These are phyloP conservation scores for Rallus crepitans DNA, from an alignment of 2,797 vertebrate genomes.

Conservation along the genomic window DNA sequence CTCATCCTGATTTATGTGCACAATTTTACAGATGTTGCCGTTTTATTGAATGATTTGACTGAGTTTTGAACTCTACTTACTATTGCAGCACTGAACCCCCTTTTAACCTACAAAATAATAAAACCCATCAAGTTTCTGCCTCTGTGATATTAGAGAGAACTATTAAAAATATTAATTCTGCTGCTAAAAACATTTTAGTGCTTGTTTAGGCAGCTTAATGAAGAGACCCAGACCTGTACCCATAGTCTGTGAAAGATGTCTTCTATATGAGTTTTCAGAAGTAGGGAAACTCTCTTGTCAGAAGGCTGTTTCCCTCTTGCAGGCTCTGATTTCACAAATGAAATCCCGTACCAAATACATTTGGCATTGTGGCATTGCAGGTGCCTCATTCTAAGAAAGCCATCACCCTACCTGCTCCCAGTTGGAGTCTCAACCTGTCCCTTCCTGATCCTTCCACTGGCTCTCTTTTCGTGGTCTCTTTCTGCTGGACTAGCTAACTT, in stretches of 20 bases:
- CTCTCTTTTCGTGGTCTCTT: neutral
- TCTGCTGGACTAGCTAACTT: neutral
- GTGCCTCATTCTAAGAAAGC: neutral
- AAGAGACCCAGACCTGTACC: neutral
- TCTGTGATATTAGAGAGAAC: neutral
- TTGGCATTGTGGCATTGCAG: fast-evolving
- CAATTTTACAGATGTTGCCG: fast-evolving
- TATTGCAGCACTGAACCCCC: neutral
- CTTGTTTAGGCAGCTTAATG: neutral
- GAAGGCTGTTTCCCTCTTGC: neutral
- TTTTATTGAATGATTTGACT: neutral
- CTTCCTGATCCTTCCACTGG: neutral
- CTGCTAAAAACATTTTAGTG: neutral
- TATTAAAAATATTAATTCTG: neutral
- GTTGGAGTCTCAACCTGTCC: neutral
- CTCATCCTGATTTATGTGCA: neutral
- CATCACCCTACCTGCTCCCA: fast-evolving
- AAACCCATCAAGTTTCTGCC: neutral
- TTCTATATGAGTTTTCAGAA: neutral
- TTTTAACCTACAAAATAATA: neutral
- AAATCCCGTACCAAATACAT: fast-evolving
- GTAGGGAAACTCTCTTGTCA: neutral
- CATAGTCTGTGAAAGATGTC: neutral
- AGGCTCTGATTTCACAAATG: fast-evolving
- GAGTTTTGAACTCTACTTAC: neutral